Conservation (phyloP, 2,888 invertebrate species). For the Perizoma flavofasciatum region DNA sequence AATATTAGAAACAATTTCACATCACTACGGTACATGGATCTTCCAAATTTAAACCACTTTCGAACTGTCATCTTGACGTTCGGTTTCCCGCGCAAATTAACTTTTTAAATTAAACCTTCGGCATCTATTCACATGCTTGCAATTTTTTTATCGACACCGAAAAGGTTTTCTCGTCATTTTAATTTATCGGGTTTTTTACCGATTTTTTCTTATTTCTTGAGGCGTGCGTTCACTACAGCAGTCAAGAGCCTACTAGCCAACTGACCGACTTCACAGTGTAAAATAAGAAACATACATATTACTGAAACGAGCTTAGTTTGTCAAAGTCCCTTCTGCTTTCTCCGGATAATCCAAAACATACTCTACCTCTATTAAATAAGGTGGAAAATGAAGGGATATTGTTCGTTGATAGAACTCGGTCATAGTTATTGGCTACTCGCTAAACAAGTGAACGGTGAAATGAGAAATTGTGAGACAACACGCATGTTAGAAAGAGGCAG, state of each 20-base stretch:
- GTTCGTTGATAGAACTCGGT: conserved; percentile 54
- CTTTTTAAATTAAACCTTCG: conserved; percentile 31
- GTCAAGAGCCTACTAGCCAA: conserved; percentile 78
- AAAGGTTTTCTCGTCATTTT: conserved; percentile 70
- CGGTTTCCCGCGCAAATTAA: conserved; percentile 59
- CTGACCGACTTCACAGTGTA: conserved; percentile 81
- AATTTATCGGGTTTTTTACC: conserved; percentile 33
- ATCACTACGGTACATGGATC: conserved; percentile 62
- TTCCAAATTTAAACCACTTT: conserved; percentile 67
- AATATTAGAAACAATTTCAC: conserved; percentile 70
- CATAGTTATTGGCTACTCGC: conserved; percentile 62
- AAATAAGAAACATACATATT: conserved; percentile 83
- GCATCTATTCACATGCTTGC: conserved; percentile 57
- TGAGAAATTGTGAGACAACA: conserved; percentile 79
- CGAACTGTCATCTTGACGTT: conserved; percentile 75
- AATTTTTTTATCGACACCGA: conserved; percentile 51
- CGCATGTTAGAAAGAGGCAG: conserved; percentile 62
- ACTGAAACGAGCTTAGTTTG: conserved; percentile 49
- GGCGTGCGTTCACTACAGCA: conserved; percentile 61
- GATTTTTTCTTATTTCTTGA: conserved; percentile 41
- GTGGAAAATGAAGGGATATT: conserved; percentile 25
- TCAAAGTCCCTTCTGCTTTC: conserved; percentile 57
- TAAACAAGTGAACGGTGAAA: conserved; percentile 84
- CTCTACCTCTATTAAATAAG: conserved; percentile 30
- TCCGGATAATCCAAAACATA: conserved; percentile 33